These are phyloP conservation scores for Noctua fimbriata DNA, from an alignment of 2,888 invertebrate genomes.

Conservation along the genomic window DNA sequence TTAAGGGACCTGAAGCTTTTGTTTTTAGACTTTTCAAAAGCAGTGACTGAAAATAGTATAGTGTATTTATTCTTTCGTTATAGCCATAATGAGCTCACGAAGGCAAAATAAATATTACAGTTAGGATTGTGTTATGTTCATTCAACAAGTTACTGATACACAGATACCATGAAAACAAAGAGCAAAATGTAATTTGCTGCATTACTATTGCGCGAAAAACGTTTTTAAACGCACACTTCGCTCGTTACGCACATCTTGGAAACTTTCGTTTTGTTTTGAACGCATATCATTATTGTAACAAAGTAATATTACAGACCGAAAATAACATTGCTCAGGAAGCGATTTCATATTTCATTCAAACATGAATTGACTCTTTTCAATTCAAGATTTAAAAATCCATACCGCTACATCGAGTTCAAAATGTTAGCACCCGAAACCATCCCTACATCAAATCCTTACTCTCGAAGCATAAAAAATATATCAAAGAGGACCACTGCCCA, in stretches of 20 bases:
- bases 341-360: constrained; percentile 3
- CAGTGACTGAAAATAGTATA: background rate
- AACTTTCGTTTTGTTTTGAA: constrained; percentile 7
- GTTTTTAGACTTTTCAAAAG: background rate
- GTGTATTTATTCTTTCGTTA: background rate
- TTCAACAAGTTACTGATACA: background rate
- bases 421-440: constrained; percentile 16
- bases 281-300: background rate
- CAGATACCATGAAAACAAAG: background rate
- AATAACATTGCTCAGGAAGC: background rate
- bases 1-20: background rate
- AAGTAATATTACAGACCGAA: background rate
- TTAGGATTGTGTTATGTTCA: too few species aligned
- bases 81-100: background rate
- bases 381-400: background rate
- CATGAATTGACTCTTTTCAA: background rate
- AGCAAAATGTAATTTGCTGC: background rate
- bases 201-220: background rate
- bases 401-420: background rate
- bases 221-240: background rate
- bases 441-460: background rate
- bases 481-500: constrained; percentile 35
- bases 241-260: background rate
- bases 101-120: background rate
- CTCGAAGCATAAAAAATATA: background rate